A percentile compares a stretch with the other conserved stretches of the same genome.
Conservation (phyloP, 2,797 vertebrate genomes). For the Petrocephalus schoutedeni region DNA sequence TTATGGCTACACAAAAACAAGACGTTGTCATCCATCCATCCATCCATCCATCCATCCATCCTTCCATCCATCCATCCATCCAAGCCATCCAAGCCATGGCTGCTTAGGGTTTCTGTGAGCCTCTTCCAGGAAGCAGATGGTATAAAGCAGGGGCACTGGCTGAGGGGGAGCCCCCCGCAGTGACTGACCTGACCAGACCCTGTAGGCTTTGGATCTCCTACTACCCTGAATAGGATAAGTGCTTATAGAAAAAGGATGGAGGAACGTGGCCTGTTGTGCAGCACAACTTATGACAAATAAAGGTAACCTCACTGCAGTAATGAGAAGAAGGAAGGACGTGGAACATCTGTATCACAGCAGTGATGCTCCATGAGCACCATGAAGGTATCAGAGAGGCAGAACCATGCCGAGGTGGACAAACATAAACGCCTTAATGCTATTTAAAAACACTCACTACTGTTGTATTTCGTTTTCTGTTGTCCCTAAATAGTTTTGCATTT, state of each 20-base stretch:
- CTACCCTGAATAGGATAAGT: not conserved
- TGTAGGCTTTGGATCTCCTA: not conserved
- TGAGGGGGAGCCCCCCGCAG: not conserved
- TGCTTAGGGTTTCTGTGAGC: not conserved
- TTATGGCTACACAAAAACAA: not conserved
- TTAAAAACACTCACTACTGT: not conserved
- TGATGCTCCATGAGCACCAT: not conserved
- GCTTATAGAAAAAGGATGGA: not conserved
- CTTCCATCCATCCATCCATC: not conserved
- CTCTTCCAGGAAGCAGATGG: not conserved
- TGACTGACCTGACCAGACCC: not conserved
- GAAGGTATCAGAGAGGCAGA: no score
- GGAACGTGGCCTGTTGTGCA: not conserved
- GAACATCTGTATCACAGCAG: not conserved
- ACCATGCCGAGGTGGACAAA: no score
- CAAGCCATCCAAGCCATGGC: not conserved
- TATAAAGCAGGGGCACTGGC: not conserved
- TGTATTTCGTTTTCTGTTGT: not conserved
- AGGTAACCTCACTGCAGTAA: not conserved
- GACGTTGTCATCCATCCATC: not conserved
- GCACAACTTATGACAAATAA: not conserved
- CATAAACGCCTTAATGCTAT: no score
- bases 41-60: not conserved
- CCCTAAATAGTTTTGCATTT: not conserved
- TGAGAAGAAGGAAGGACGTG: not conserved